These are phyloP conservation scores for Acanthosepion esculentum DNA, from an alignment of 2,888 invertebrate species.

Conservation along the genomic window DNA sequence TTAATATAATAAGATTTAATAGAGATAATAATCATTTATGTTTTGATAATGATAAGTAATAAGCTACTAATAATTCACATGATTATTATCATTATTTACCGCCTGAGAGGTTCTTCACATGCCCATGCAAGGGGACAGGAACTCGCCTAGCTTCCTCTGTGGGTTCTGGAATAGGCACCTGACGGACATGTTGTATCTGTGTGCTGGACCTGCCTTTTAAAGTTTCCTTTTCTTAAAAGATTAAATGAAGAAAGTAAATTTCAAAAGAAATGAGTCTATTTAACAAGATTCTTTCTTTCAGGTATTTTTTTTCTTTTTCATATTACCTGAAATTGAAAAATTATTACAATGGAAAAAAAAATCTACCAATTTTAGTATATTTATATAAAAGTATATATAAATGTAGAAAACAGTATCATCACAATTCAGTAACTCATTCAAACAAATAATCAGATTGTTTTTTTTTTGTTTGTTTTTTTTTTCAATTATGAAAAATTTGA, in stretches of 20 bases:
- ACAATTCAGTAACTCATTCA: too few relatives aligned
- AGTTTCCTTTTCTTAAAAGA: constrained; percentile 44
- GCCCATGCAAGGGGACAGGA: constrained; percentile 36
- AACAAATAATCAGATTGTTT: too few relatives aligned
- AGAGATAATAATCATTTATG: neutral
- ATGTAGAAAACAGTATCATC: too few relatives aligned
- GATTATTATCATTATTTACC: constrained; percentile 41
- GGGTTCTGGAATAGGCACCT: constrained; percentile 17
- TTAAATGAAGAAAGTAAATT: constrained; percentile 35
- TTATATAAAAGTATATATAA: too few relatives aligned
- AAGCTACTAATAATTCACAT: neutral
- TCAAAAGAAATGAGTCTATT: constrained; percentile 54
- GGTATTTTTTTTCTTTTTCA: neutral
- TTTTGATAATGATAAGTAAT: neutral
- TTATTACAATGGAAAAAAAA: neutral
- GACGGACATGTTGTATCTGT: constrained; percentile 34
- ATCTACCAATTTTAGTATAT: too few relatives aligned
- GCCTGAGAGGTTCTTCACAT: constrained; percentile 44
- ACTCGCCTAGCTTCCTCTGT: constrained; percentile 38
- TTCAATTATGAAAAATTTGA: too few relatives aligned
- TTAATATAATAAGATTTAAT: neutral
- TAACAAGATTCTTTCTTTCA: constrained; percentile 58
- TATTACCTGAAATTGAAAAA: constrained; percentile 11
- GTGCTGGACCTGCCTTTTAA: neutral
- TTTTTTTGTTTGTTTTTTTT: too few relatives aligned